Percentiles rank a stretch among this genome's conserved stretches.
Evolutionary conservation across 2,888 invertebrate genomes (phyloP).

Genomic region (Thereva nobilitata): DNA sequence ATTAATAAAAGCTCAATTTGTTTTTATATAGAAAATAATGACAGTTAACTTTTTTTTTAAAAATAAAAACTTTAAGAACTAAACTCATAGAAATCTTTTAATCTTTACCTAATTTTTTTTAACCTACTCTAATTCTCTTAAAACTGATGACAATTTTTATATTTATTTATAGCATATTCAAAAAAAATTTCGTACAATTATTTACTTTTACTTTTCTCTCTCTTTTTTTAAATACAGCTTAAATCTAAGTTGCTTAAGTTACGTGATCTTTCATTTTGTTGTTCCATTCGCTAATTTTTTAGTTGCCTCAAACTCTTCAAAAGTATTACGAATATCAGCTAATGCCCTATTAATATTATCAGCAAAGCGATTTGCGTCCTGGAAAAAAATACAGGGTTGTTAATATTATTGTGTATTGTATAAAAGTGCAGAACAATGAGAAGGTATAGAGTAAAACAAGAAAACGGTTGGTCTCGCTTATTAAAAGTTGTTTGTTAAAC

Average conservation of each 20-base stretch:
- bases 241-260: constrained; percentile 13
- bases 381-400: constrained; percentile 60
- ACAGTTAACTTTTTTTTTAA: too few relatives aligned
- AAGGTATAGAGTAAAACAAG: too few relatives aligned
- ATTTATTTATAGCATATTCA: background rate
- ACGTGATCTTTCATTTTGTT: constrained; percentile 17
- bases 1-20: too few relatives aligned
- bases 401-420: constrained; percentile 39
- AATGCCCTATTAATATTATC: constrained; percentile 72
- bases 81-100: too few relatives aligned
- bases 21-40: too few relatives aligned
- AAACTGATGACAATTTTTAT: too few relatives aligned
- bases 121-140: too few relatives aligned
- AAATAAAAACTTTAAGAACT: too few relatives aligned
- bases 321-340: constrained; percentile 71
- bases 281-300: constrained; percentile 41
- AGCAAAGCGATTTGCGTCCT: constrained; percentile 83
- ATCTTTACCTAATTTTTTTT: too few relatives aligned
- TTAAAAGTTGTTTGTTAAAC: too few relatives aligned
- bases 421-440: too few relatives aligned
- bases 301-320: constrained; percentile 60
- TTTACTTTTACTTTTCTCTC: constrained; percentile 1
- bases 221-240: background rate
- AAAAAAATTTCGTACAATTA: background rate
- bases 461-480: too few relatives aligned